A percentile compares a stretch with the other conserved stretches of the same genome.
Conservation (phyloP, 1,140 invertebrate genomes). For the Araneus ventricosus region DNA sequence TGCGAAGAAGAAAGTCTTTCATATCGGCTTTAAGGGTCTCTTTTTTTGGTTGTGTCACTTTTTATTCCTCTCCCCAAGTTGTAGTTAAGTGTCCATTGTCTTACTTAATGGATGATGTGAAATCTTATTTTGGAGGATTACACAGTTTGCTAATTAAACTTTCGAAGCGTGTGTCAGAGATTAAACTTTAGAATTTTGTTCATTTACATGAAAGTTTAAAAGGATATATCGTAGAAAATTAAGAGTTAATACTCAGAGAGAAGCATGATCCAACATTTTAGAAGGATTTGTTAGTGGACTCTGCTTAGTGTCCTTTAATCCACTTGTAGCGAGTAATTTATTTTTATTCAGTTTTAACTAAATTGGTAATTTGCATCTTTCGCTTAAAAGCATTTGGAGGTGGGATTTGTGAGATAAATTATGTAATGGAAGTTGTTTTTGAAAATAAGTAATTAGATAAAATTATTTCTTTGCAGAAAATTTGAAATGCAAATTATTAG, state of each 20-base stretch:
- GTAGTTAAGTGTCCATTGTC: conserved; percentile 48
- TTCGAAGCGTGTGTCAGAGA: conserved; percentile 4
- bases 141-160: conserved; percentile 43
- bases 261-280: not conserved
- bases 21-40: conserved; percentile 15
- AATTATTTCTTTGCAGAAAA: too few relatives aligned
- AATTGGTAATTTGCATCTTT: not conserved
- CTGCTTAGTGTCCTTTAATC: not conserved
- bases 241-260: not conserved
- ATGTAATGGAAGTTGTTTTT: too few relatives aligned
- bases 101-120: conserved; percentile 29
- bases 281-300: not conserved
- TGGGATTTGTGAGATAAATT: too few relatives aligned
- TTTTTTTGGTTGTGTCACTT: not conserved
- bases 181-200: conserved; percentile 4
- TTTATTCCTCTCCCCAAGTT: not conserved
- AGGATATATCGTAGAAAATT: not conserved
- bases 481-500: too few relatives aligned
- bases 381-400: not conserved
- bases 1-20: conserved; percentile 9
- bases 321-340: not conserved
- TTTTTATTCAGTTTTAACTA: not conserved
- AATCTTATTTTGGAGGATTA: not conserved
- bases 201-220: conserved; percentile 11
- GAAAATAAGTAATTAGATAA: too few relatives aligned